A percentile compares a stretch with the other conserved stretches of the same genome.
Evolutionary conservation across 1,140 invertebrate species (phyloP).

Genomic region (Eciton burchellii): DNA sequence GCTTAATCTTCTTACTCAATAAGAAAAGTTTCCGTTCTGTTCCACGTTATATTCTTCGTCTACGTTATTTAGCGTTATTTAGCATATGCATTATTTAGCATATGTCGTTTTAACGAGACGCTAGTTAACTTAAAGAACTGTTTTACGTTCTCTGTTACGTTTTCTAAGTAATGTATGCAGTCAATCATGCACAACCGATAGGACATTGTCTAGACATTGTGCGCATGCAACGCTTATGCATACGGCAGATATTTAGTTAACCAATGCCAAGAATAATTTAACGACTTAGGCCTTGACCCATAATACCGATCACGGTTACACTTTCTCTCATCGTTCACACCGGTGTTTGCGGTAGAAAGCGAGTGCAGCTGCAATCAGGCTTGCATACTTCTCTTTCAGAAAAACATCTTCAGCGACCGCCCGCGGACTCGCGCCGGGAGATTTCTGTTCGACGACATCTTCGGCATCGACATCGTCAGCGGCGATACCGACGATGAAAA

Average conservation of each 20-base stretch:
- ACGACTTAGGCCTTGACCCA: conserved; percentile 77
- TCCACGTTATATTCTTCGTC: too few relatives aligned
- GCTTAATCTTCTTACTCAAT: too few relatives aligned
- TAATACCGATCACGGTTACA: conserved; percentile 74
- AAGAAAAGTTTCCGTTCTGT: too few relatives aligned
- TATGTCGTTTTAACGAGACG: background rate
- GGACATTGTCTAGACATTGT: conserved; percentile 2
- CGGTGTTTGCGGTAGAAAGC: conserved; percentile 70
- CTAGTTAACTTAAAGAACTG: background rate
- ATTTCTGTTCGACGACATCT: conserved; percentile 89
- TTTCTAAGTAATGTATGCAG: background rate
- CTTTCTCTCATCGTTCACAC: conserved; percentile 74
- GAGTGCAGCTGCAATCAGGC: conserved; percentile 50
- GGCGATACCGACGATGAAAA: conserved; percentile 85
- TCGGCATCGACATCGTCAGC: conserved; percentile 85
- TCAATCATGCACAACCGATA: conserved; percentile 16
- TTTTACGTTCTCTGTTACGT: too few relatives aligned
- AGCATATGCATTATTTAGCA: background rate
- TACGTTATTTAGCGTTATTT: too few relatives aligned
- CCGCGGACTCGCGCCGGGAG: conserved; percentile 84
- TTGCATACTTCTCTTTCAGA: conserved; percentile 68
- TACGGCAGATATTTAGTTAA: conserved; percentile 56
- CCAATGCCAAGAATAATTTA: conserved; percentile 64
- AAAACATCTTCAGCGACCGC: conserved; percentile 48
- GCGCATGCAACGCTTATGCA: conserved; percentile 43